These are phyloP conservation scores for Cosmia trapezina DNA, from an alignment of 2,888 invertebrate genomes.

Conservation along the genomic window DNA sequence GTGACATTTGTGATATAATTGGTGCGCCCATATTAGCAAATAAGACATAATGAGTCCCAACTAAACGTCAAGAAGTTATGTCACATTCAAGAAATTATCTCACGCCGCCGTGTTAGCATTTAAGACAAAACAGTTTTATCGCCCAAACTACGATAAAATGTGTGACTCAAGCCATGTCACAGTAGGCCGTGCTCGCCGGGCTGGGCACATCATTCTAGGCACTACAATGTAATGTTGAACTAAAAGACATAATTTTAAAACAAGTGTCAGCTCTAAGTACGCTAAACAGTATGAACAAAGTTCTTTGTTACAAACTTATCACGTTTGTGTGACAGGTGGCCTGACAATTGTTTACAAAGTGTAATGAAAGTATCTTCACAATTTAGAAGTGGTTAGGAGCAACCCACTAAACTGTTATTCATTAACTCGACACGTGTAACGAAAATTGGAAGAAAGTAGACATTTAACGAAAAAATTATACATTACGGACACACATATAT, in stretches of 20 bases:
- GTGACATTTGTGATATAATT: too few species aligned
- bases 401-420: slow-evolving; percentile 31
- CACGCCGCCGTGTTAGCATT: too few species aligned
- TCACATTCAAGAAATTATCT: too few species aligned
- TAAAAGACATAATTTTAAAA: slow-evolving; percentile 20
- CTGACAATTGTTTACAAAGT: slow-evolving; percentile 56
- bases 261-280: slow-evolving; percentile 29
- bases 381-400: slow-evolving; percentile 44
- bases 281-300: slow-evolving; percentile 64
- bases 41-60: too few species aligned
- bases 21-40: too few species aligned
- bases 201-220: neutral
- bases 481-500: too few species aligned
- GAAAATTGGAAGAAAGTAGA: slow-evolving; percentile 4
- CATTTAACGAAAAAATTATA: neutral
- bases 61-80: too few species aligned
- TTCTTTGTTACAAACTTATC: slow-evolving; percentile 58
- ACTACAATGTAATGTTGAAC: neutral
- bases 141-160: too few species aligned
- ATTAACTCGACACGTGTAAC: slow-evolving; percentile 15
- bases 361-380: slow-evolving; percentile 41
- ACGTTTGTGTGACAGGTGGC: slow-evolving; percentile 38
- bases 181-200: too few species aligned
- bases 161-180: too few species aligned
- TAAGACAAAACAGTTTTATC: too few species aligned